A percentile compares a stretch with the other conserved stretches of the same genome.
Conservation (phyloP, 2,888 invertebrate genomes). For the Dicyrtoma fusca region DNA sequence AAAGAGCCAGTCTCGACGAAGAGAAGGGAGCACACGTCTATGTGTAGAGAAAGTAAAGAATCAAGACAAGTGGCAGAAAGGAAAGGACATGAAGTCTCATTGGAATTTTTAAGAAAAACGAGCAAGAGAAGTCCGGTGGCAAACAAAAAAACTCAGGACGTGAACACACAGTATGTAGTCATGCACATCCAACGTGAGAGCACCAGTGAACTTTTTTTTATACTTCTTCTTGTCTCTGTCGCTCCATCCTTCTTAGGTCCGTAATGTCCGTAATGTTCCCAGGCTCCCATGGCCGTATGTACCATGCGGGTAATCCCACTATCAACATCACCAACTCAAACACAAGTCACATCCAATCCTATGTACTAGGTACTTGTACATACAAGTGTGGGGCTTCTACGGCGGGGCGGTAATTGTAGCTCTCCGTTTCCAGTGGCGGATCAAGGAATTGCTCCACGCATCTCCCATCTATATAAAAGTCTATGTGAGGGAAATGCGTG, state of each 20-base stretch:
- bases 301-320: conserved; percentile 9
- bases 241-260: no score
- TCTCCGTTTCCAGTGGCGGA: no score
- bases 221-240: background rate
- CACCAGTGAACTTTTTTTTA: background rate
- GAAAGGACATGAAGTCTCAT: conserved; percentile 27
- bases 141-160: conserved; percentile 30
- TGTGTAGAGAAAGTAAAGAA: conserved; percentile 10
- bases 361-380: no score
- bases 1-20: background rate
- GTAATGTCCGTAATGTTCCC: background rate
- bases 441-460: no score
- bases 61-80: conserved; percentile 18
- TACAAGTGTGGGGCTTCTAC: no score
- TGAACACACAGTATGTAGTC: background rate
- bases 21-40: background rate
- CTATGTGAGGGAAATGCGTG: no score
- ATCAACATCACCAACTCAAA: background rate
- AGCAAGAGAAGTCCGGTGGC: conserved; percentile 35
- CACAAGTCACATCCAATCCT: no score
- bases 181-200: conserved; percentile 10
- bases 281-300: background rate
- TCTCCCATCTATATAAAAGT: no score
- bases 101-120: conserved; percentile 36
- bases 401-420: no score